phyloP scores from a whole-genome alignment of 2,888 invertebrate genomes.

The Atrina japonica region DNA sequence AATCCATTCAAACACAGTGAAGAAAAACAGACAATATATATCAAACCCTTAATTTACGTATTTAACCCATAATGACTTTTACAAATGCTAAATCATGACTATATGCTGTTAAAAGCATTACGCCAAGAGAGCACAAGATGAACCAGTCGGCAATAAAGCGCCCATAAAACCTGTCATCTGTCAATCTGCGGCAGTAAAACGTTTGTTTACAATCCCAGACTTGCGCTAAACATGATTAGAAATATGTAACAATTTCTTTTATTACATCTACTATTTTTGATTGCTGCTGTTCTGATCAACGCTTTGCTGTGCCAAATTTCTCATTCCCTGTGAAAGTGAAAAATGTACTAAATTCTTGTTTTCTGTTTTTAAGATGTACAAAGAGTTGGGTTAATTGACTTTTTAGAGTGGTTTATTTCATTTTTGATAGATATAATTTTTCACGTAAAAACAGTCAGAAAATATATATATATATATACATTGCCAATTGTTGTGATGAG shows the following conservation, averaged over 20 bases:
- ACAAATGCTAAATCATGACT: constrained; percentile 28
- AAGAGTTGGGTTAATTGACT: too few species aligned
- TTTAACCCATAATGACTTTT: constrained; percentile 32
- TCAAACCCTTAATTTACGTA: constrained; percentile 24
- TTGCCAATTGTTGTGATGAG: too few species aligned
- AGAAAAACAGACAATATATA: constrained; percentile 24
- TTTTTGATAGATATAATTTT: too few species aligned
- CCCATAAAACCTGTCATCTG: constrained; percentile 30
- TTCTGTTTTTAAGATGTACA: too few species aligned
- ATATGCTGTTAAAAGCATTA: constrained; percentile 26
- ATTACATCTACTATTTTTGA: constrained; percentile 5
- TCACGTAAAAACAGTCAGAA: too few species aligned
- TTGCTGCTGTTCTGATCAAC: too few species aligned
- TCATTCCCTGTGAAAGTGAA: too few species aligned
- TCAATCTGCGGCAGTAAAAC: constrained; percentile 23
- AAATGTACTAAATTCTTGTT: too few species aligned
- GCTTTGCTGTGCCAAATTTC: too few species aligned
- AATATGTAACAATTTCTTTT: constrained; percentile 31
- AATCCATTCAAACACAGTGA: constrained; percentile 6
- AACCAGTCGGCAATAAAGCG: constrained; percentile 24
- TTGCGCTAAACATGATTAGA: constrained; percentile 19
- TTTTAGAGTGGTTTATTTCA: too few species aligned
- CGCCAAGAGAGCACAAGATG: constrained; percentile 17
- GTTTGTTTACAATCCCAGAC: constrained; percentile 24
- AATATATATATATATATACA: too few species aligned